Percentiles rank a stretch among this genome's conserved stretches.
Conservation (phyloP, 2,797 vertebrate genomes). For the Catostomus latipinnis region DNA sequence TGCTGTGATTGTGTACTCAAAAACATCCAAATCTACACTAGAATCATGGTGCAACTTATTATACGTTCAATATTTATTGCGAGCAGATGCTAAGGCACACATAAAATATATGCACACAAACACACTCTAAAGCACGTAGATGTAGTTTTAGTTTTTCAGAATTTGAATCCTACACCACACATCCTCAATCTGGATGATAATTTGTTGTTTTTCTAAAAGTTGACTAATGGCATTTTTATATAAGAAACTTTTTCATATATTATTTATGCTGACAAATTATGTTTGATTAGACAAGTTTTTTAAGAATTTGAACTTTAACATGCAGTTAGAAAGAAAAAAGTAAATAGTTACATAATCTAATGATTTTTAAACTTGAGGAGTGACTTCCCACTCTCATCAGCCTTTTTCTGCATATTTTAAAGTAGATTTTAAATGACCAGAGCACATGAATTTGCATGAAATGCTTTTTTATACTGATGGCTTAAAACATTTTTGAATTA, state of each 20-base stretch:
- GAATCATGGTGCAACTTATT: not conserved
- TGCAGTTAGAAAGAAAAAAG: conserved; percentile 41
- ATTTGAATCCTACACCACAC: conserved; percentile 60
- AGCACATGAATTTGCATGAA: conserved; percentile 44
- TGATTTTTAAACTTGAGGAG: conserved; percentile 16
- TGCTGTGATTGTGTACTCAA: not conserved
- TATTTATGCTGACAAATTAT: not conserved
- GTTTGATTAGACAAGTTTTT: conserved; percentile 73
- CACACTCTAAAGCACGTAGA: not conserved
- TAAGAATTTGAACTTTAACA: conserved; percentile 44
- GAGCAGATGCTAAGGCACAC: conserved; percentile 35
- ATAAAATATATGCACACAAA: conserved; percentile 37
- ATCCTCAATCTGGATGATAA: conserved; percentile 71
- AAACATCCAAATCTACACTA: not conserved
- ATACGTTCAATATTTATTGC: not conserved
- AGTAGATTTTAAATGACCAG: conserved; percentile 40
- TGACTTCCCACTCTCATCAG: conserved; percentile 27
- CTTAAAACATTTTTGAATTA: conserved; percentile 18
- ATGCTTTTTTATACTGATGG: conserved; percentile 20
- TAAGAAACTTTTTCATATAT: not conserved
- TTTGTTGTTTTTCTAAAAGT: conserved; percentile 50
- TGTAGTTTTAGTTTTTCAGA: not conserved
- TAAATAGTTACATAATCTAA: conserved; percentile 22
- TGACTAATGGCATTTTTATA: not conserved
- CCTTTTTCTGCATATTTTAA: conserved; percentile 18